Base-by-base conservation (phyloP, 2,113 vertebrate species). In the Pygoscelis antarcticus region DNA sequence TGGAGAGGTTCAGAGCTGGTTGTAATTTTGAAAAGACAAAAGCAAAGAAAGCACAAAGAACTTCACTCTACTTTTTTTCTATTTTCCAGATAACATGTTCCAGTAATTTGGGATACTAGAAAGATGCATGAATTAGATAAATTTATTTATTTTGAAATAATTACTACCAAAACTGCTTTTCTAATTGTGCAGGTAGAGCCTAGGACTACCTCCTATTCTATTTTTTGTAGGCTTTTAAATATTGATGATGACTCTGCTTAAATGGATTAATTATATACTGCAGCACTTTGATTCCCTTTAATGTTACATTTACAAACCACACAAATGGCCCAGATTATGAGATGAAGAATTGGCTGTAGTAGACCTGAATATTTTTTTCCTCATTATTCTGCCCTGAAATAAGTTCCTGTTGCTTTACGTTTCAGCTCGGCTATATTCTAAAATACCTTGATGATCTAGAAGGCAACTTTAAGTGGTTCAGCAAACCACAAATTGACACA, bases 301-400 rank as follows among this genome's bases (percentile, higher is more conserved):
- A 60, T 85, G 89, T 61, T 94, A 14, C 80, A 57, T 96, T 96
- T 95, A 79, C 64, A 95, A 95, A 96, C 97, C 97, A 69, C 97
- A 92, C 82, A 93, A 91, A 70, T 94, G 78, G 80, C 83, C 87
- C 64, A 47, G 75, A 86, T 60, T 85, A 52, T 52, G 90, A 71
- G 79, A 69, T 95, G 79, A 89, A 81, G 64, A 96, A 94, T 89
- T 82, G 71, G 40, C 69, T 91, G 25, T 72, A 61, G 62, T 25
- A 54, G 46, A 40, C 54, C 34, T 64, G 70, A 75, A 22, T 83
- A 38, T 62, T 83, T 91, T 80, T 95, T 80, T 66, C 52, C 54
- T 96, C 52, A 57, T 95, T 96, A 91, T 86, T 77, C 60, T 69
- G 51, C 18, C 8, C 60, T 87, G 89, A 60, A 92, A 65, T 49